These are phyloP conservation scores for Neuroscelio doddi DNA, from an alignment of 2,888 invertebrate species.

Conservation along the genomic window DNA sequence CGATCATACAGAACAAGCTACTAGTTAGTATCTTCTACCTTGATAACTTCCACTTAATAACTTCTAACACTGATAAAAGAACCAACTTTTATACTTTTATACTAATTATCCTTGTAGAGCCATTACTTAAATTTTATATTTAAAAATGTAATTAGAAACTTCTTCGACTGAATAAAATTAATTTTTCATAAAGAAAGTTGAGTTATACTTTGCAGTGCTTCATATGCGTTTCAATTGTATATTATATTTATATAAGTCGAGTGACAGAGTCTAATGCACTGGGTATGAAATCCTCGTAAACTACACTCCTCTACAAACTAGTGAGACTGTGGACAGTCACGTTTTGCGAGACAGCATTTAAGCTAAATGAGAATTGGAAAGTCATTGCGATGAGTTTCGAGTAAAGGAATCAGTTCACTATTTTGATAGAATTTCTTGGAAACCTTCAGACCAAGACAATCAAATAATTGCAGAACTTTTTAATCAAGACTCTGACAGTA, in stretches of 20 bases:
- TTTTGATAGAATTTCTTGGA: slow-evolving; percentile 19
- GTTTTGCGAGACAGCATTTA: slow-evolving; percentile 20
- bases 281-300: background rate
- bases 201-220: too few species aligned
- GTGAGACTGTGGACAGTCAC: slow-evolving; percentile 7
- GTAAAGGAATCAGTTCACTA: slow-evolving; percentile 22
- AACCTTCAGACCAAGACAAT: slow-evolving; percentile 18
- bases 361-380: slow-evolving; percentile 26
- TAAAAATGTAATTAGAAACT: too few species aligned
- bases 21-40: too few species aligned
- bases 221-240: too few species aligned
- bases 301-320: slow-evolving; percentile 3
- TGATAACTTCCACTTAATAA: too few species aligned
- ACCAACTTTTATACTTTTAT: too few species aligned
- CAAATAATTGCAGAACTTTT: background rate
- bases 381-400: slow-evolving; percentile 24
- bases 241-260: slow-evolving; percentile 5
- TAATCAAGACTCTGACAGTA: background rate
- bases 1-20: too few species aligned
- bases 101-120: too few species aligned
- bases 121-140: too few species aligned
- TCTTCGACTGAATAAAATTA: too few species aligned
- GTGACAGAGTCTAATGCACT: background rate
- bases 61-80: too few species aligned
- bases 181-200: too few species aligned